phyloP scores from a whole-genome alignment of 2,888 invertebrate species.

The Uloborus plumipes region DNA sequence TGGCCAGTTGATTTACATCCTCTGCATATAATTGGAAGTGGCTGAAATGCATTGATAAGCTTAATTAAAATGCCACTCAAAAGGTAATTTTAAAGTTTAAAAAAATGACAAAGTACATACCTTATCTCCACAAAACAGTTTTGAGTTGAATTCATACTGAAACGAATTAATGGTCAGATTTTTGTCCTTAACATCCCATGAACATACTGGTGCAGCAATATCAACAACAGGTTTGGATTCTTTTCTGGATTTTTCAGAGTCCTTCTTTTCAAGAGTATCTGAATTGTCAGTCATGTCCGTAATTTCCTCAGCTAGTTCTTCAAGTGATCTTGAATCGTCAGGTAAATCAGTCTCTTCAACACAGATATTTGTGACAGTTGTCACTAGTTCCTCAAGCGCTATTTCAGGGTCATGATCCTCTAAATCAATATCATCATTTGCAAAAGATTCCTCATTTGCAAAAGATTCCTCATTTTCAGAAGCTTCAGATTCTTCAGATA shows the following conservation, averaged over 20 bases:
- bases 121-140: constrained; percentile 68
- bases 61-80: not conserved
- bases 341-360: constrained; percentile 8
- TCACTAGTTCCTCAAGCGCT: constrained; percentile 55
- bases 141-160: constrained; percentile 69
- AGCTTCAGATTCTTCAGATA: constrained; percentile 25
- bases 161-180: constrained; percentile 67
- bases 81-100: not conserved
- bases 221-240: not conserved
- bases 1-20: constrained; percentile 74
- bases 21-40: constrained; percentile 58
- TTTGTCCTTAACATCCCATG: constrained; percentile 45
- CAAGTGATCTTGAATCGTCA: not conserved
- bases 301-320: not conserved
- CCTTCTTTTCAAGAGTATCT: constrained; percentile 7
- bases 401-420: constrained; percentile 64
- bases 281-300: not conserved
- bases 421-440: constrained; percentile 14
- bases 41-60: constrained; percentile 32
- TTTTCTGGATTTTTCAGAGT: constrained; percentile 19
- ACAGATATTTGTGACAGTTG: constrained; percentile 21
- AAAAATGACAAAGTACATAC: constrained; percentile 65
- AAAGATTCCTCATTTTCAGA: constrained; percentile 50
- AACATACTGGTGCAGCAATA: constrained; percentile 9
- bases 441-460: constrained; percentile 40